phyloP scores from a whole-genome alignment of 2,113 vertebrate genomes.

The Platysternon megacephalum region DNA sequence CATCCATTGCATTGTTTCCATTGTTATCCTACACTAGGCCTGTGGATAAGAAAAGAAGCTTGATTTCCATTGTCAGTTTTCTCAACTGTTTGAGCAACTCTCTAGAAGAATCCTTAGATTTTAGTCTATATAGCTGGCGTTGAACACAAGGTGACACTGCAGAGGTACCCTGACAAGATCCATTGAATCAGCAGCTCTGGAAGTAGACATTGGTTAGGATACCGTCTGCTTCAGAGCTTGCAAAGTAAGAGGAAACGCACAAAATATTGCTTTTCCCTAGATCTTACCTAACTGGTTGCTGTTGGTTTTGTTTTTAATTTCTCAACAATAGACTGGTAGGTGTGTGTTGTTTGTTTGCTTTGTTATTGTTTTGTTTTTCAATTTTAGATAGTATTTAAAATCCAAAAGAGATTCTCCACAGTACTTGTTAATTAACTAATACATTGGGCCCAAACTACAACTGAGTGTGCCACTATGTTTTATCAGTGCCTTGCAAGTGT shows the following conservation, averaged over 20 bases:
- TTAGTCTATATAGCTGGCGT: background rate
- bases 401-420: background rate
- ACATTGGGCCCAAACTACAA: background rate
- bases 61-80: background rate
- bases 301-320: background rate
- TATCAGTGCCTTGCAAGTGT: background rate
- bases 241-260: background rate
- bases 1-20: background rate
- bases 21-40: background rate
- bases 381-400: background rate
- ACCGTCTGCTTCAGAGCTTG: background rate
- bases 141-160: background rate
- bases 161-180: background rate
- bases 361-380: background rate
- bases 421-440: background rate
- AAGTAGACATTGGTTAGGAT: rapidly evolving
- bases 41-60: background rate
- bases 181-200: background rate
- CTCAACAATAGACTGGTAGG: rapidly evolving
- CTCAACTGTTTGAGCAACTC: background rate
- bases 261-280: rapidly evolving
- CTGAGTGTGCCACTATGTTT: background rate
- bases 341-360: background rate
- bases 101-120: background rate
- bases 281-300: background rate